These are phyloP conservation scores for Synanthedon andrenaeformis DNA, from an alignment of 2,888 invertebrate species.

Conservation along the genomic window DNA sequence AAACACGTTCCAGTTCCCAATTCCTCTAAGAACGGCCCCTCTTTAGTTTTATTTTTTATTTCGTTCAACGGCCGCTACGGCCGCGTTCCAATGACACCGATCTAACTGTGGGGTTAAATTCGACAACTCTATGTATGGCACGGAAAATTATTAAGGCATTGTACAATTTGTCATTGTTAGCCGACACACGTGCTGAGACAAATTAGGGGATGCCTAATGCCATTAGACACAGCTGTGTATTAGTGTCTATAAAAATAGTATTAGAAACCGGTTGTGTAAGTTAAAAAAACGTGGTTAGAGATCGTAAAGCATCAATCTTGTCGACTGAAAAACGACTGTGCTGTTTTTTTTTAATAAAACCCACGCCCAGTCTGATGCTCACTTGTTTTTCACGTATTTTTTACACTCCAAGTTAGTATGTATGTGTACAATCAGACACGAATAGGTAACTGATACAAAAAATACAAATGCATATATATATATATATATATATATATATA, in stretches of 20 bases:
- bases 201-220: constrained; percentile 2
- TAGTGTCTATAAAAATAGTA: background rate
- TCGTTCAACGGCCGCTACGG: constrained; percentile 60
- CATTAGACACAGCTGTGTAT: background rate
- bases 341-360: constrained; percentile 14
- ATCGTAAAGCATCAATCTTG: background rate
- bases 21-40: constrained; percentile 35
- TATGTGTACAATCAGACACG: constrained; percentile 30
- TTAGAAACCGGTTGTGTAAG: constrained; percentile 3
- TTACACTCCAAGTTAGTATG: constrained; percentile 18
- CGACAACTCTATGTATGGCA: constrained; percentile 22
- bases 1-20: constrained; percentile 44
- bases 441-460: constrained; percentile 36
- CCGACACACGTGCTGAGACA: constrained; percentile 13
- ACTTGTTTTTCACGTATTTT: constrained; percentile 34
- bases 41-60: constrained; percentile 51
- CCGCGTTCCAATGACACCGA: constrained; percentile 58
- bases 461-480: constrained; percentile 16
- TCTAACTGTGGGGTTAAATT: constrained; percentile 48
- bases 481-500: constrained; percentile 11
- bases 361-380: constrained; percentile 24
- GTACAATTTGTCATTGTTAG: constrained; percentile 8
- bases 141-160: background rate
- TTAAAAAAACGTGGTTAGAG: background rate
- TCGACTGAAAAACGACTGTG: background rate